Percentiles rank a stretch among this genome's conserved stretches.
These are phyloP conservation scores for Aelia acuminata DNA, from an alignment of 2,888 invertebrate species.

Conservation along the genomic window DNA sequence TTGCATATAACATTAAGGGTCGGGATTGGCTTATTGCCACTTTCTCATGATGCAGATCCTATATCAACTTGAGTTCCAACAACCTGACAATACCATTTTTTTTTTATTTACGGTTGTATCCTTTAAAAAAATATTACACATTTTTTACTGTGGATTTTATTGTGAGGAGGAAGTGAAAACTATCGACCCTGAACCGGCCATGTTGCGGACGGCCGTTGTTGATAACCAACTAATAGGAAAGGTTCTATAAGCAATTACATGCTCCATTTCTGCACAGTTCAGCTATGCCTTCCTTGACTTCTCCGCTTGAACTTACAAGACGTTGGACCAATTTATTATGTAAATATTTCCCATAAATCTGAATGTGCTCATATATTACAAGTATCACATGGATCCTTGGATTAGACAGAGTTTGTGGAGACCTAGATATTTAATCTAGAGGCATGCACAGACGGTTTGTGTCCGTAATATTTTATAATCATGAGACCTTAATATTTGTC, in stretches of 20 bases:
- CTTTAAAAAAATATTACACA: too few species aligned
- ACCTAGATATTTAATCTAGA: conserved; percentile 12
- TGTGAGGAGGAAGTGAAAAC: background rate
- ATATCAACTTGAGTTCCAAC: too few species aligned
- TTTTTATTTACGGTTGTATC: too few species aligned
- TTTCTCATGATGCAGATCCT: too few species aligned
- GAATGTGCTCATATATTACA: background rate
- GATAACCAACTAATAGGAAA: conserved; percentile 4
- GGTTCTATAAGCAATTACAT: conserved; percentile 4
- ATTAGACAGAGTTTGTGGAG: conserved; percentile 18
- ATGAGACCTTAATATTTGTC: background rate
- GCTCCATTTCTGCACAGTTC: conserved; percentile 19
- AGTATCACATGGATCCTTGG: conserved; percentile 12
- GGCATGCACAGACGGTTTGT: background rate
- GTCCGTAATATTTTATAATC: background rate
- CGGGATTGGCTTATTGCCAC: too few species aligned
- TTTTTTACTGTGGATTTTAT: background rate
- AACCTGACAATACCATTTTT: too few species aligned
- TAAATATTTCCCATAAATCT: conserved; percentile 29
- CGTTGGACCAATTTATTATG: conserved; percentile 24
- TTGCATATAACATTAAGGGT: too few species aligned
- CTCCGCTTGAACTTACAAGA: conserved; percentile 31
- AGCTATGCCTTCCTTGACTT: conserved; percentile 26
- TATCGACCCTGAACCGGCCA: background rate
- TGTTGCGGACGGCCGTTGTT: background rate